These are phyloP conservation scores for Pycnomerus fuliginosus DNA, from an alignment of 2,888 invertebrate genomes.

Conservation along the genomic window DNA sequence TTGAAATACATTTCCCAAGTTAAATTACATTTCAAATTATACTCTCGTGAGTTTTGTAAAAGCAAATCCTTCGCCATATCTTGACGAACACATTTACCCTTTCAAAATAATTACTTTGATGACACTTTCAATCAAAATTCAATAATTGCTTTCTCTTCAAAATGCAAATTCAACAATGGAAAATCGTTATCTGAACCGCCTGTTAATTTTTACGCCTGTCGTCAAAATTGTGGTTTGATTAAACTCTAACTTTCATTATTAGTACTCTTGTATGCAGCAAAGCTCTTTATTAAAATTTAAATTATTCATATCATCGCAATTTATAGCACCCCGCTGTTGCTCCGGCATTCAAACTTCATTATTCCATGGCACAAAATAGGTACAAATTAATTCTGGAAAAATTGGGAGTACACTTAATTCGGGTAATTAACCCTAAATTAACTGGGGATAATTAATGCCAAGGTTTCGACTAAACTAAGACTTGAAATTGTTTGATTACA, in stretches of 20 bases:
- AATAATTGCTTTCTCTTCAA: no score
- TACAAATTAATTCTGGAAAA: no score
- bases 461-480: conserved; percentile 20
- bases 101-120: no score
- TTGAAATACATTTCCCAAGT: conserved; percentile 6
- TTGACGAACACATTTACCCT: conserved; percentile 11
- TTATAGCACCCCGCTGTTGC: conserved; percentile 3
- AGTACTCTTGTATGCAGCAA: conserved; percentile 4
- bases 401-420: no score
- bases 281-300: conserved; percentile 7
- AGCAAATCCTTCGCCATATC: conserved; percentile 8
- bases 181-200: no score
- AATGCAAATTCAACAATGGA: no score
- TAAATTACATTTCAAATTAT: conserved; percentile 13
- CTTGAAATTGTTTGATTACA: conserved; percentile 23
- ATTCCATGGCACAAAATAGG: no score
- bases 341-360: conserved; percentile 8
- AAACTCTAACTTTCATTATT: no score
- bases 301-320: conserved; percentile 14
- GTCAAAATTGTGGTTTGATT: no score
- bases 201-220: no score
- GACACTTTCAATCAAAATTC: no score
- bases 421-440: conserved; percentile 20
- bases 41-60: conserved; percentile 10
- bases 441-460: conserved; percentile 20